Percentiles rank a stretch among this genome's conserved stretches.
These are phyloP conservation scores for Molorchus minor DNA, from an alignment of 2,888 invertebrate species.

Conservation along the genomic window DNA sequence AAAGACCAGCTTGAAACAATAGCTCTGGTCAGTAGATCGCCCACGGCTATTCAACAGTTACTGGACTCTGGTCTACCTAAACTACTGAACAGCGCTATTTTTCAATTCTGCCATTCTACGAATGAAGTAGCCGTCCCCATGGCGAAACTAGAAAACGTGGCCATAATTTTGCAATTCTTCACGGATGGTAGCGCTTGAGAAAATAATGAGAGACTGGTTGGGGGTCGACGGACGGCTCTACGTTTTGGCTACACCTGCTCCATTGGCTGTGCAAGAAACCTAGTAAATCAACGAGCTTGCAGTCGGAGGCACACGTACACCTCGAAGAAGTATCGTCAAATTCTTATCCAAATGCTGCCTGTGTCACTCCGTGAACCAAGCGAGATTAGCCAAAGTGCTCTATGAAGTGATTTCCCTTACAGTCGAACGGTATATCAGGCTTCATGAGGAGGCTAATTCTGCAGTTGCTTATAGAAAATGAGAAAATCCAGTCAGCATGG, in stretches of 20 bases:
- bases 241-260: slow-evolving; percentile 88
- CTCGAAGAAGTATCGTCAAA: slow-evolving; percentile 80
- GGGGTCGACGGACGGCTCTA: slow-evolving; percentile 79
- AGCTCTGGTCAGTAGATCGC: slow-evolving; percentile 83
- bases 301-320: slow-evolving; percentile 64
- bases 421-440: slow-evolving; percentile 78
- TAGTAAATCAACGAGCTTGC: slow-evolving; percentile 52
- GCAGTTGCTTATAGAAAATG: slow-evolving; percentile 86
- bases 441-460: slow-evolving; percentile 83
- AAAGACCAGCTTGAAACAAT: slow-evolving; percentile 78
- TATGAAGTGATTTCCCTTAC: slow-evolving; percentile 78
- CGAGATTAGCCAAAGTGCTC: slow-evolving; percentile 80
- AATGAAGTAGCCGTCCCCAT: slow-evolving; percentile 60
- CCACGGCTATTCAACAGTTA: slow-evolving; percentile 77
- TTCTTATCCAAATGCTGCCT: slow-evolving; percentile 85
- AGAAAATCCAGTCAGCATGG: slow-evolving; percentile 80
- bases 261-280: slow-evolving; percentile 72
- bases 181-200: slow-evolving; percentile 82
- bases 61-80: slow-evolving; percentile 79
- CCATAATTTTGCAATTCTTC: slow-evolving; percentile 81
- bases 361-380: slow-evolving; percentile 86
- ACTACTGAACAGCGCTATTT: slow-evolving; percentile 71
- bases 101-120: slow-evolving; percentile 58
- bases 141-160: slow-evolving; percentile 69
- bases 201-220: slow-evolving; percentile 87